Evolutionary conservation across 2,113 vertebrate species (phyloP).

Genomic region (Grammomys dolichurus): DNA sequence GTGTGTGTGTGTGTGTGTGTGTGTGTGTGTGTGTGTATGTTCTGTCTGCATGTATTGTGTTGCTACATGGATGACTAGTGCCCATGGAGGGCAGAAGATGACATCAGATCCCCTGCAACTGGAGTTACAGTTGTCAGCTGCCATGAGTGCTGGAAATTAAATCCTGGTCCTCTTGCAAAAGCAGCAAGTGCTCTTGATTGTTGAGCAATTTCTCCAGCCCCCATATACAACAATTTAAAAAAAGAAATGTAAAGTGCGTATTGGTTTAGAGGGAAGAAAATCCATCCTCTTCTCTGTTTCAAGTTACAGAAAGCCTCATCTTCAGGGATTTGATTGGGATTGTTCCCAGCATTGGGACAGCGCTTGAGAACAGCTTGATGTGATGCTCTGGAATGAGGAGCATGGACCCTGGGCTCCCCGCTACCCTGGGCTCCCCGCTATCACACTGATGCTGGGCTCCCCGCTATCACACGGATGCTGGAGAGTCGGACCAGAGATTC

Average conservation of each 20-base stretch:
- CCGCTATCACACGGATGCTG: neutral
- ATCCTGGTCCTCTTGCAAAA: neutral
- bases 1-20: too few relatives aligned
- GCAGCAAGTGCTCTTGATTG: neutral
- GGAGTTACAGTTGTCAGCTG: neutral
- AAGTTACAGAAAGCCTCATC: neutral
- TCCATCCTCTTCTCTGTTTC: neutral
- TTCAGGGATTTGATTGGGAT: neutral
- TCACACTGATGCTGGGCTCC: neutral
- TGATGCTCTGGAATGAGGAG: neutral
- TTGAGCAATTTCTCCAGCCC: neutral
- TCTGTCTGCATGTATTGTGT: neutral
- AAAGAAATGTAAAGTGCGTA: slow-evolving; percentile 2
- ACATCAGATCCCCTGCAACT: neutral
- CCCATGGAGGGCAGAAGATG: neutral
- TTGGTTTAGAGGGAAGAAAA: slow-evolving; percentile 31
- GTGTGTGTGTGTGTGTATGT: too few relatives aligned
- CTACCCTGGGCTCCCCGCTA: neutral
- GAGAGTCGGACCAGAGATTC: neutral
- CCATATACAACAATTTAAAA: neutral
- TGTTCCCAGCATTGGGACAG: neutral
- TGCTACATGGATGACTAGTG: neutral
- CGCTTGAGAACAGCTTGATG: neutral
- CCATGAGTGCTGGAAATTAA: neutral
- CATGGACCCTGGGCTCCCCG: neutral